Evolutionary conservation across 35 echinoderm and acorn worm species (phyloP).

Genomic region (Anneissia japonica): DNA sequence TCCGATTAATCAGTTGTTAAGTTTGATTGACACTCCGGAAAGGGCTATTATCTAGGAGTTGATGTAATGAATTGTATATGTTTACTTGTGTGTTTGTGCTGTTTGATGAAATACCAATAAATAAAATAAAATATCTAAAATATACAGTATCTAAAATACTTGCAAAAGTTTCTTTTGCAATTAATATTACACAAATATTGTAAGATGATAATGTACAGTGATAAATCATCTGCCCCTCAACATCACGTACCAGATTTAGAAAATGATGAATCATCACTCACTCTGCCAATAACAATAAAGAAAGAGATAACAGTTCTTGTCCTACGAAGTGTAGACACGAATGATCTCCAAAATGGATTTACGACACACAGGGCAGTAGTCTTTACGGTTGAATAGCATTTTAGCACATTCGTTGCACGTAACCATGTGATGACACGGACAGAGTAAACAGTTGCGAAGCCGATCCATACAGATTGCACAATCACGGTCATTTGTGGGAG

Average conservation of each 20-base stretch:
- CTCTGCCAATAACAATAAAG: background rate
- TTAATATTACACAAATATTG: too few species aligned
- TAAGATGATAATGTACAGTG: background rate
- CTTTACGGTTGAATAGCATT: constrained; percentile 59
- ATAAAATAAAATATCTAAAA: too few species aligned
- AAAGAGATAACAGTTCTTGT: too few species aligned
- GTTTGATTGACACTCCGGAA: too few species aligned
- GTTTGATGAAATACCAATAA: too few species aligned
- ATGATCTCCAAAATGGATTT: constrained; percentile 71
- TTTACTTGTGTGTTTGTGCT: too few species aligned
- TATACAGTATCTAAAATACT: too few species aligned
- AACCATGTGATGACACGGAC: constrained; percentile 71
- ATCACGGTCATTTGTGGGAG: constrained; percentile 42
- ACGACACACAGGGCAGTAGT: constrained; percentile 71
- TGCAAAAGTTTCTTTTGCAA: too few species aligned
- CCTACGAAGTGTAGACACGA: constrained; percentile 52
- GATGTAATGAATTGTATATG: too few species aligned
- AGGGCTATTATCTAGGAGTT: too few species aligned
- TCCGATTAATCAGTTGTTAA: too few species aligned
- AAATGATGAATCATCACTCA: background rate
- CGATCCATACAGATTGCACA: constrained; percentile 83
- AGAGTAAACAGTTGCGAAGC: constrained; percentile 60
- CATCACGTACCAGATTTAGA: background rate
- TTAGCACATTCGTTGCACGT: constrained; percentile 77
- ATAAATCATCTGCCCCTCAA: background rate